These are phyloP conservation scores for Pammene aurita DNA, from an alignment of 2,888 invertebrate genomes.

Conservation along the genomic window DNA sequence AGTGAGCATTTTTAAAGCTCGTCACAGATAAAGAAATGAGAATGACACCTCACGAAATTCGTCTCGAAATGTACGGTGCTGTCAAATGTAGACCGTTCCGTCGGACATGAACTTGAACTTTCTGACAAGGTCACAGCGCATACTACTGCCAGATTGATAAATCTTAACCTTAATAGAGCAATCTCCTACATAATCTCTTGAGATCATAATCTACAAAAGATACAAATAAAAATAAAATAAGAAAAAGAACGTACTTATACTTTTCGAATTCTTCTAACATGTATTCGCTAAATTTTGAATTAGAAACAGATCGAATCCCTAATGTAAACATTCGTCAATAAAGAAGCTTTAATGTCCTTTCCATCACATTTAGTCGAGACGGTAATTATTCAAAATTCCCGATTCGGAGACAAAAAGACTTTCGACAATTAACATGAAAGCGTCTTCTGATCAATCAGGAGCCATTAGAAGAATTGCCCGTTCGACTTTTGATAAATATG, in stretches of 20 bases:
- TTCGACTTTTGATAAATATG: slow-evolving; percentile 59
- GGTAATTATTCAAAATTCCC: slow-evolving; percentile 36
- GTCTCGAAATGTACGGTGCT: slow-evolving; percentile 57
- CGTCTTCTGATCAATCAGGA: slow-evolving; percentile 51
- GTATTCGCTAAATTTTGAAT: not conserved
- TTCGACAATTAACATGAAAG: slow-evolving; percentile 55
- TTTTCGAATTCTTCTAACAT: not conserved
- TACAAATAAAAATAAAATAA: slow-evolving; percentile 1
- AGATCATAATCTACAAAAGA: slow-evolving; percentile 37
- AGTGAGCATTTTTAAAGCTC: slow-evolving; percentile 21
- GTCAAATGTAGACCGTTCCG: slow-evolving; percentile 55
- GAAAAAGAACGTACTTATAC: not conserved
- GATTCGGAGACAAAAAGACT: slow-evolving; percentile 40
- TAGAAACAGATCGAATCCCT: slow-evolving; percentile 10
- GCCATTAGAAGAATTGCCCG: slow-evolving; percentile 76
- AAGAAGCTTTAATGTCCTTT: slow-evolving; percentile 41
- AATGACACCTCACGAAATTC: slow-evolving; percentile 74
- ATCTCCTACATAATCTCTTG: slow-evolving; percentile 15
- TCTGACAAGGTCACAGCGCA: slow-evolving; percentile 64
- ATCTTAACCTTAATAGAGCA: slow-evolving; percentile 38
- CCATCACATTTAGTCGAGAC: slow-evolving; percentile 42
- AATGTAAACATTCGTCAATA: slow-evolving; percentile 32
- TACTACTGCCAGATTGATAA: slow-evolving; percentile 55
- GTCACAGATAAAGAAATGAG: slow-evolving; percentile 58
- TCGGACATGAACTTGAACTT: slow-evolving; percentile 50